Conservation (phyloP, 2,888 invertebrate species). For the Drosophila macrothrix region DNA sequence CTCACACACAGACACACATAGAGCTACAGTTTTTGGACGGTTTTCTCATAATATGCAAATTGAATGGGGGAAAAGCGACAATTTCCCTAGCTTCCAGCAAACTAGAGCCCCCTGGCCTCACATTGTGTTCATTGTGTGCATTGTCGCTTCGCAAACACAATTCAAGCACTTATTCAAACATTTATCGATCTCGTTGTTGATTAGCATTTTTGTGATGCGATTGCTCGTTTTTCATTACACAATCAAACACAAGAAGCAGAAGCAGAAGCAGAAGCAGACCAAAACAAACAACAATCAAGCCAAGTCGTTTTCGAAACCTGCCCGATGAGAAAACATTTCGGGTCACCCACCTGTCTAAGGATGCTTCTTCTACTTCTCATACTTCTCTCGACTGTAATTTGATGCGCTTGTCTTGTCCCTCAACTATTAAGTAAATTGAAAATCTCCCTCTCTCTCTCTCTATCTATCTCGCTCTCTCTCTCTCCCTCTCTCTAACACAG, state of each 20-base stretch:
- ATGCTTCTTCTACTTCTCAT: not conserved
- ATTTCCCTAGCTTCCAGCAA: conserved; percentile 40
- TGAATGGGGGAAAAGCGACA: conserved; percentile 64
- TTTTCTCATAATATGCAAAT: conserved; percentile 75
- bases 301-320: conserved; percentile 19
- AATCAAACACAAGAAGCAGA: conserved; percentile 5
- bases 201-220: conserved; percentile 67
- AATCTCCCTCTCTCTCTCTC: conserved; percentile 36
- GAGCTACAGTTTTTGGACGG: conserved; percentile 13
- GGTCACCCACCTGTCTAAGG: conserved; percentile 42
- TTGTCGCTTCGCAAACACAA: conserved; percentile 53
- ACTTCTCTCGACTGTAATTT: conserved; percentile 55
- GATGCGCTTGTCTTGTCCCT: conserved; percentile 65
- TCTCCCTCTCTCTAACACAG: not conserved
- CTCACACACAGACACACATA: not conserved
- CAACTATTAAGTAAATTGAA: conserved; percentile 78
- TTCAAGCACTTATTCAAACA: conserved; percentile 68
- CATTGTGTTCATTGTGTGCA: conserved; percentile 33
- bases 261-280: conserved; percentile 2
- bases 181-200: conserved; percentile 77
- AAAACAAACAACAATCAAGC: conserved; percentile 52
- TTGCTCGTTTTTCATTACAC: conserved; percentile 58
- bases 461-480: too few relatives aligned
- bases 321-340: conserved; percentile 28
- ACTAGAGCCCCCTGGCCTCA: conserved; percentile 5